phyloP scores from a whole-genome alignment of 2,888 invertebrate species.

The Xanthostigma xanthostigma region DNA sequence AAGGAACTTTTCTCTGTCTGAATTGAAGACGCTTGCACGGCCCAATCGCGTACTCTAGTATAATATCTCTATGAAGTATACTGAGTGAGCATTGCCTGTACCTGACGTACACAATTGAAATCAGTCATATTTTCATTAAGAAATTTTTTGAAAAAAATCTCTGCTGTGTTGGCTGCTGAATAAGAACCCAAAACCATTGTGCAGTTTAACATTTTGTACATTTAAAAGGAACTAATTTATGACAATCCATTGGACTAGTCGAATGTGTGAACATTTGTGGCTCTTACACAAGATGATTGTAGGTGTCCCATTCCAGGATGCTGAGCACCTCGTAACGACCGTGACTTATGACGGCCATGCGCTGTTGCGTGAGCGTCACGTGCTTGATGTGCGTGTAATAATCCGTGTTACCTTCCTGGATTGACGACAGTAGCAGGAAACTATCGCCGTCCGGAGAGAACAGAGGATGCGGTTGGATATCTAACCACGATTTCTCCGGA shows the following conservation, averaged over 20 bases:
- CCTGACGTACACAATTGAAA: no score
- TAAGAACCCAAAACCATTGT: no score
- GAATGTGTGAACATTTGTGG: no score
- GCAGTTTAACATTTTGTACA: no score
- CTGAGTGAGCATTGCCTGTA: no score
- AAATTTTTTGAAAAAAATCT: no score
- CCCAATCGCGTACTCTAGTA: no score
- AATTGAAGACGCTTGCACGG: no score
- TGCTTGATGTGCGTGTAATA: slow-evolving; percentile 82
- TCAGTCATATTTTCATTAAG: no score
- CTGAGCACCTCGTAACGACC: slow-evolving; percentile 71
- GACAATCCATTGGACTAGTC: not conserved
- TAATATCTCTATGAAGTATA: no score
- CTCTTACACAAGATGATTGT: slow-evolving; percentile 61
- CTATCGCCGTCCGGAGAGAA: slow-evolving; percentile 75
- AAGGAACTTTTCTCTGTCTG: no score
- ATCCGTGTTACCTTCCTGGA: slow-evolving; percentile 71
- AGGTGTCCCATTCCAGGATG: slow-evolving; percentile 74
- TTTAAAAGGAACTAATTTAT: not conserved
- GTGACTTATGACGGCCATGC: slow-evolving; percentile 73
- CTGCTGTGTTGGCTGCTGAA: no score
- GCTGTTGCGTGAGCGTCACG: slow-evolving; percentile 64
- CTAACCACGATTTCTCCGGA: slow-evolving; percentile 71
- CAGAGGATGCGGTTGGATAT: slow-evolving; percentile 69
- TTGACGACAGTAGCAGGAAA: slow-evolving; percentile 65